Base-by-base conservation (phyloP, 2,888 invertebrate species). In the Machimus rusticus region DNA sequence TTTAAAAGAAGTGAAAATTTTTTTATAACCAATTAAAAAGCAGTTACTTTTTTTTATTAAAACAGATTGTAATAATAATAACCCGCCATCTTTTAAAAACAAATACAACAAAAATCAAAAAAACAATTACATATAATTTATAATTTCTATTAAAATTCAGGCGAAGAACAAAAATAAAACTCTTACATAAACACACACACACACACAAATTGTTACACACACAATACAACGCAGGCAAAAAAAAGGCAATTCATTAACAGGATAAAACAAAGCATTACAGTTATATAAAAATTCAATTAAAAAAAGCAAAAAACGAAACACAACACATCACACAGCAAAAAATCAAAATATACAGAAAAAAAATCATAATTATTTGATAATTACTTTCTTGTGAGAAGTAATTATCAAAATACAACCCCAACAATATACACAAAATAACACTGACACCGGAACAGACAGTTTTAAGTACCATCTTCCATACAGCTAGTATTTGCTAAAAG, bases 381-480 rank as follows among this genome's bases (percentile, higher is more conserved):
- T 88, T 86, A 86, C 88, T 81, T 74, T n/a, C 5, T 23, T 74
- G 76, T 86, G 14, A 43, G 86, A 34, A 87, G 87, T 85, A 88
- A 89, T 87, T 88, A 89, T 88, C 92, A 92, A 92, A 90, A 92
- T 92, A 92, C 90, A 88, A 89, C 89, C 90, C 89, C 89, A 89
- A 90, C 88, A 89, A 91, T 90, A 89, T 88, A 89, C 90, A 91
- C 90, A 90, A 90, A 91, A 89, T 90, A 90, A 93, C 93, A 93
- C 93, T 93, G 93, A 93, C 93, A 93, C 93, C 93, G 93, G 93
- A 90, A 93, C 93, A 93, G 89, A 93, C 92, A 93, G 93, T 92
- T 93, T 92, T 90, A 89, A 91, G 90, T 93, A 92, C 91, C 93
- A 93, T 89, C 90, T 93, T 90, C 92, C 92, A 91, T 92, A 92